A percentile compares a stretch with the other conserved stretches of the same genome.
These are phyloP conservation scores for Mungos mungo DNA, from an alignment of 2,113 vertebrate species.

Conservation along the genomic window DNA sequence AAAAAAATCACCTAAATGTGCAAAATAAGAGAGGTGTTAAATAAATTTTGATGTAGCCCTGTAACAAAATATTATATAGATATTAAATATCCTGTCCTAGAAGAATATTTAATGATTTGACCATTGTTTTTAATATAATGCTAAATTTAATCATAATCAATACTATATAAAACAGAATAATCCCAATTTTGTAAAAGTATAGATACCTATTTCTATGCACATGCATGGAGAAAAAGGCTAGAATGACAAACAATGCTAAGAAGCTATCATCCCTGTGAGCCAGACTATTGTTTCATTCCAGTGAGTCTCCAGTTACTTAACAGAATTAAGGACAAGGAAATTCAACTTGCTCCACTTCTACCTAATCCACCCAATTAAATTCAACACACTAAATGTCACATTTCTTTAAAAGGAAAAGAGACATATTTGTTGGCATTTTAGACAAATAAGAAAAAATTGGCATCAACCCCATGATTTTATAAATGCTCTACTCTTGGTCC, in stretches of 20 bases:
- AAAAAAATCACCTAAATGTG: neutral
- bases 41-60: neutral
- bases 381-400: neutral
- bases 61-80: neutral
- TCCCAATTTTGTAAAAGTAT: neutral
- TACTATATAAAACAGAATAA: neutral
- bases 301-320: neutral
- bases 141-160: constrained; percentile 18
- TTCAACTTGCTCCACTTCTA: neutral
- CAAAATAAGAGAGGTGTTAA: neutral
- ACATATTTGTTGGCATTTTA: neutral
- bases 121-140: neutral
- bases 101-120: neutral
- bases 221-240: neutral
- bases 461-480: neutral
- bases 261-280: neutral
- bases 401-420: neutral
- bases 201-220: neutral
- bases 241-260: neutral
- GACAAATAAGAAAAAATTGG: neutral
- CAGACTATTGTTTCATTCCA: neutral
- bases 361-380: neutral
- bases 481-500: neutral
- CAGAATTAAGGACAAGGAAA: neutral
- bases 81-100: neutral